A percentile compares a stretch with the other conserved stretches of the same genome.
phyloP scores from a whole-genome alignment of 2,113 vertebrate species.

The Eurypyga helias region DNA sequence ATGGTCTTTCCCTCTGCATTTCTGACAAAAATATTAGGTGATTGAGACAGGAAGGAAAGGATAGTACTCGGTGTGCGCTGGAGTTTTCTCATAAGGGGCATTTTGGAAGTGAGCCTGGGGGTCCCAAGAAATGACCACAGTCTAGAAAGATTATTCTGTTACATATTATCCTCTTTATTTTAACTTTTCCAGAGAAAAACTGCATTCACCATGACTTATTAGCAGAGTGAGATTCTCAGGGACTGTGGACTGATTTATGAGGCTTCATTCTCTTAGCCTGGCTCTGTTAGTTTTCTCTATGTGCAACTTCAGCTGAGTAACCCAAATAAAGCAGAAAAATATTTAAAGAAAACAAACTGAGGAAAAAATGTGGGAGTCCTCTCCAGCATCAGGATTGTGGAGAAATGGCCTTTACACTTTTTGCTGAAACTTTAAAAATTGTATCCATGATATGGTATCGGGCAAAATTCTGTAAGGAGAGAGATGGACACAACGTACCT shows the following conservation, averaged over 20 bases:
- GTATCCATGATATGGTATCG: neutral
- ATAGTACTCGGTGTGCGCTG: neutral
- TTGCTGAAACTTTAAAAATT: neutral
- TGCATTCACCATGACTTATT: neutral
- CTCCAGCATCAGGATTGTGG: neutral
- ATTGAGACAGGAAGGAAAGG: neutral
- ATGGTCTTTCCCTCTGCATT: neutral
- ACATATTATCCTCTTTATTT: neutral
- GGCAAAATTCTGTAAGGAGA: neutral
- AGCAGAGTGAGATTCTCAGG: neutral
- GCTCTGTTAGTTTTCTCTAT: neutral
- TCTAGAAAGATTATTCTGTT: neutral
- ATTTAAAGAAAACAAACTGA: neutral
- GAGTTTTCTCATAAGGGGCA: neutral
- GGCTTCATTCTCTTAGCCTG: neutral
- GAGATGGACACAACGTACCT: neutral
- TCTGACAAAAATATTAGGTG: neutral
- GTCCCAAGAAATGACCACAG: neutral
- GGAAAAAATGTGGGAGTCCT: neutral
- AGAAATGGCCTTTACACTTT: neutral
- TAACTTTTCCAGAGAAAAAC: neutral
- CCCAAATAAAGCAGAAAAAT: neutral
- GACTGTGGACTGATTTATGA: neutral
- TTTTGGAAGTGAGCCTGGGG: neutral
- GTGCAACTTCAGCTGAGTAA: neutral